Evolutionary conservation across 2,797 vertebrate species (phyloP).

Genomic region (Hirundo rustica): DNA sequence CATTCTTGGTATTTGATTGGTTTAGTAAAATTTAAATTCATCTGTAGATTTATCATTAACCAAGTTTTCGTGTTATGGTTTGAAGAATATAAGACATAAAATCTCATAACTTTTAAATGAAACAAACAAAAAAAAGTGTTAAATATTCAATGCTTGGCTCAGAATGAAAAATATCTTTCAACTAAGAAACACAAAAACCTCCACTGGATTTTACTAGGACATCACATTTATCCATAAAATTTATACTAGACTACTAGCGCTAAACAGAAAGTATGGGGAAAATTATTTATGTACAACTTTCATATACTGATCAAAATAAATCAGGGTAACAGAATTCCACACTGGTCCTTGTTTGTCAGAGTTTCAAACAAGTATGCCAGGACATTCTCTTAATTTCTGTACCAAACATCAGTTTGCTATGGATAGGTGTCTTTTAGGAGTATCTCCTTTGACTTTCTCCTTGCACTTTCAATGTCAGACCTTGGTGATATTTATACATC

Average conservation of each 20-base stretch:
- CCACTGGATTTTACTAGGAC: background rate
- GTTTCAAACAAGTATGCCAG: background rate
- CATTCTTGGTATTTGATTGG: background rate
- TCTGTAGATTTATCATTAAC: background rate
- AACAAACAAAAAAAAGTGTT: background rate
- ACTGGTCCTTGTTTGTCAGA: background rate
- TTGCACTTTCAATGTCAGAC: background rate
- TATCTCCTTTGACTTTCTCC: background rate
- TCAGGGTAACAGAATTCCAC: background rate
- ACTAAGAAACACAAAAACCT: background rate
- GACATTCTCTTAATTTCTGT: background rate
- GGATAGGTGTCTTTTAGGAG: background rate
- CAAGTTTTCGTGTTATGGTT: background rate
- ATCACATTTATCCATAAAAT: background rate
- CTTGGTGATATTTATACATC: background rate
- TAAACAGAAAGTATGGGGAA: background rate
- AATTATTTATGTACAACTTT: background rate
- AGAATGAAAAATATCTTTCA: background rate
- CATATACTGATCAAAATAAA: background rate
- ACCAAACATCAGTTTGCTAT: background rate
- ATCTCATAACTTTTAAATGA: background rate
- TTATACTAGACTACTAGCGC: background rate
- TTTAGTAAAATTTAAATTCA: slow-evolving; percentile 1
- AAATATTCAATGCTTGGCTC: background rate
- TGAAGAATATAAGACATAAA: background rate